phyloP scores from a whole-genome alignment of 2,113 vertebrate genomes.

The Rhineura floridana region DNA sequence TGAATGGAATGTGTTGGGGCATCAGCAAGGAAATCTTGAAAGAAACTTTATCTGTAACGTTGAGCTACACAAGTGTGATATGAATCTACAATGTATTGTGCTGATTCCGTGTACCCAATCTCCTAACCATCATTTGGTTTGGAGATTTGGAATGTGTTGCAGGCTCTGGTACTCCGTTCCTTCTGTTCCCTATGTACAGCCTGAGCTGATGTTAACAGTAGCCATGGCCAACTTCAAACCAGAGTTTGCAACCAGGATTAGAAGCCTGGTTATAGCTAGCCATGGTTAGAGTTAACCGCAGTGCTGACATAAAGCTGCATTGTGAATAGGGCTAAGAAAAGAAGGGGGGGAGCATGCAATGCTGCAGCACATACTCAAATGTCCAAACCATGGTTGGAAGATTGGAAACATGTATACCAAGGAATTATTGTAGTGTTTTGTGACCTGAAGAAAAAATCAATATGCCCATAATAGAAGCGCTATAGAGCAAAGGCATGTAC shows the following conservation, averaged over 20 bases:
- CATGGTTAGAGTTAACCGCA: not conserved
- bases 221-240: not conserved
- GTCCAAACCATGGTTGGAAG: not conserved
- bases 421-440: not conserved
- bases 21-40: not conserved
- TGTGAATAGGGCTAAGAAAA: no score
- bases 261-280: not conserved
- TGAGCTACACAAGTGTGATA: not conserved
- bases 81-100: not conserved
- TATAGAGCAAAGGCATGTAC: not conserved
- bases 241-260: not conserved
- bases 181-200: not conserved
- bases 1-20: not conserved
- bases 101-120: not conserved
- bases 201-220: not conserved
- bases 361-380: not conserved
- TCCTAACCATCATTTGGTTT: no score
- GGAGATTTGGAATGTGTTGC: no score
- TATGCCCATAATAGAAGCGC: not conserved
- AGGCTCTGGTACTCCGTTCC: not conserved
- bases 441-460: not conserved
- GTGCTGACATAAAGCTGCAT: not conserved
- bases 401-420: not conserved
- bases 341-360: not conserved
- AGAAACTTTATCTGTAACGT: not conserved